These are phyloP conservation scores for Lophura swinhoii DNA, from an alignment of 2,797 vertebrate genomes.

Conservation along the genomic window DNA sequence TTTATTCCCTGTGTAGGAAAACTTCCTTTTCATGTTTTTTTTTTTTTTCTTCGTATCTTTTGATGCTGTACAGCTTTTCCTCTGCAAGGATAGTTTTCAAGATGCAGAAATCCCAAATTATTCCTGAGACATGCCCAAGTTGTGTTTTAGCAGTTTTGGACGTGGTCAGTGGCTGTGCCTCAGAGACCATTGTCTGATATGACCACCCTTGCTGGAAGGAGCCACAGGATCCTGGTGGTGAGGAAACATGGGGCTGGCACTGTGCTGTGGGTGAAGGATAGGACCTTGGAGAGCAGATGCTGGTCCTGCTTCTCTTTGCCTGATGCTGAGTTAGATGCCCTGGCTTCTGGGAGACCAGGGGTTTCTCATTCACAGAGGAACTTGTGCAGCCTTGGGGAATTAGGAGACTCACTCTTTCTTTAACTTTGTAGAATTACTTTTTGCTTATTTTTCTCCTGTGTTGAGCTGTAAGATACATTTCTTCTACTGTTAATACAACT, in stretches of 20 bases:
- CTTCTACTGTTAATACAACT: neutral
- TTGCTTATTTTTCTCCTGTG: neutral
- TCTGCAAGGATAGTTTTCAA: neutral
- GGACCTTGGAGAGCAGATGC: conserved; percentile 6
- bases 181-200: neutral
- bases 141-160: rapidly evolving
- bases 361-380: neutral
- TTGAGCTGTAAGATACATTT: neutral
- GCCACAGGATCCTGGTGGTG: rapidly evolving
- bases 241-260: rapidly evolving
- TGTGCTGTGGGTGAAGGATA: neutral
- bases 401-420: rapidly evolving
- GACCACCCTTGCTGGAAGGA: neutral
- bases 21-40: neutral
- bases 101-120: neutral
- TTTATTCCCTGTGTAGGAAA: neutral
- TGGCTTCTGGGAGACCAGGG: neutral
- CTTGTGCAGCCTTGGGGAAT: neutral
- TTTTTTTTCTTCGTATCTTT: neutral
- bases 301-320: neutral
- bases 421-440: neutral
- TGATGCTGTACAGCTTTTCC: neutral
- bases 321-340: neutral
- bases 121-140: neutral
- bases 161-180: neutral